Base-by-base conservation (phyloP, 2,113 vertebrate genomes). In the Menura novaehollandiae region DNA sequence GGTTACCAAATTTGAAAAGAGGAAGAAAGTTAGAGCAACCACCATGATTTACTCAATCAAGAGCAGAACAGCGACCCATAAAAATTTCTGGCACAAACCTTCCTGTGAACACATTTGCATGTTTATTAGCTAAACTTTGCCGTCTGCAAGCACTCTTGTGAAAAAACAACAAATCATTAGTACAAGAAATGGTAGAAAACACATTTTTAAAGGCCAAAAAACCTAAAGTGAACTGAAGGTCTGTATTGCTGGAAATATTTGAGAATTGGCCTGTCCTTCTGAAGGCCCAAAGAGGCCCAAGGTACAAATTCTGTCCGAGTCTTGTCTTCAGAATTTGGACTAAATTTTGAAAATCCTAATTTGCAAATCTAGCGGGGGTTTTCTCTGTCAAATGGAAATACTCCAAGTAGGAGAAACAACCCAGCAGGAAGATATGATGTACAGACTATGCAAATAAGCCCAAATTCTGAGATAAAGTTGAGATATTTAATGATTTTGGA, bases 41-140 rank as follows among this genome's bases (percentile, higher is more conserved):
- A 72, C 44, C 1, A 14, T 35, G 58, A 79, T 91, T 85, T 88
- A 79, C 43, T 86, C 59, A 53, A 49, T 59, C 73, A 69, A 66
- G 12, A 91, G 49, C 71, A 76, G 81, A 95, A 93, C 35, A 75
- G 49, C 7, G 4, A 82, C 77, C 58, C 58, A 88, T 62, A 49
- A 89, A 89, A 67, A 94, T 82, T 52, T 88, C 71, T 96, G 93
- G 93, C 91, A 92, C 66, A 81, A 91, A 56, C n/a, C 27, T 79
- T 37, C 56, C 87, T 96, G 77, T 76, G 85, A 96, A 73, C 84
- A 82, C 53, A 82, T 94, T 91, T 95, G 62, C 81, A 79, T 89
- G 35, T 85, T 89, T 91, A 91, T 89, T 82, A 96, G 81, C 41
- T 89, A 64, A 92, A 94, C 62, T 94, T 97, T 82, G 77, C 49